phyloP scores from a whole-genome alignment of 1,140 invertebrate species.

The Neocloeon triangulifer region DNA sequence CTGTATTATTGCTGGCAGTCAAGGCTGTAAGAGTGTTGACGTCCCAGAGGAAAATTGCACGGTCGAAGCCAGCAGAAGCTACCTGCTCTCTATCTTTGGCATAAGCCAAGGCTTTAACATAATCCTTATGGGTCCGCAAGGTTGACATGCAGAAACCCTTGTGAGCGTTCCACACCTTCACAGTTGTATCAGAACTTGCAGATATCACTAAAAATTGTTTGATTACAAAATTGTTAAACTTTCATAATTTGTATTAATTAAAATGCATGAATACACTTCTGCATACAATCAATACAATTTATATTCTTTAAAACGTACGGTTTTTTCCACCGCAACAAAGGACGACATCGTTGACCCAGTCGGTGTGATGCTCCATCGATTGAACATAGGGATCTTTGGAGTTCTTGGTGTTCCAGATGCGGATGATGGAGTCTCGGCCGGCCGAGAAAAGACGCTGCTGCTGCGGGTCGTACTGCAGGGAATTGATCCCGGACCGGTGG shows the following conservation, averaged over 20 bases:
- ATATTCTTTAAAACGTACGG: no score
- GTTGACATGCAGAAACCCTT: constrained; percentile 99
- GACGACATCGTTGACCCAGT: constrained; percentile 99
- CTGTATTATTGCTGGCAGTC: constrained; percentile 95
- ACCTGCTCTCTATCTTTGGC: constrained; percentile 95
- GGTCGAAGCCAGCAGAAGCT: constrained; percentile 91
- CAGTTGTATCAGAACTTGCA: constrained; percentile 95
- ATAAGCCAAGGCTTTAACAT: constrained; percentile 94
- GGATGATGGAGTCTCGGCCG: constrained; percentile 92
- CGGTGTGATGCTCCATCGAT: constrained; percentile 95
- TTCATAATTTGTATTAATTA: not conserved
- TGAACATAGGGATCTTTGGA: constrained; percentile 68
- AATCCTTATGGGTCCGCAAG: constrained; percentile 92
- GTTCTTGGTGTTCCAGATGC: constrained; percentile 65
- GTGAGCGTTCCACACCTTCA: constrained; percentile 99
- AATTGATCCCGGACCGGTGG: constrained; percentile 90
- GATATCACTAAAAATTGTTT: no score
- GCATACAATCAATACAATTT: not conserved
- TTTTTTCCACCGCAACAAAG: constrained; percentile 91
- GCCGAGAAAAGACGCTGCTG: constrained; percentile 85
- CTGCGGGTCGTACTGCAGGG: constrained; percentile 75
- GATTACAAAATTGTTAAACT: no score
- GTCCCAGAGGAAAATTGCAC: constrained; percentile 97
- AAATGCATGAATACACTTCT: not conserved
- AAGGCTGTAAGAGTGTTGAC: constrained; percentile 93